phyloP scores from a whole-genome alignment of 2,113 vertebrate genomes.

The Pelecanus crispus region DNA sequence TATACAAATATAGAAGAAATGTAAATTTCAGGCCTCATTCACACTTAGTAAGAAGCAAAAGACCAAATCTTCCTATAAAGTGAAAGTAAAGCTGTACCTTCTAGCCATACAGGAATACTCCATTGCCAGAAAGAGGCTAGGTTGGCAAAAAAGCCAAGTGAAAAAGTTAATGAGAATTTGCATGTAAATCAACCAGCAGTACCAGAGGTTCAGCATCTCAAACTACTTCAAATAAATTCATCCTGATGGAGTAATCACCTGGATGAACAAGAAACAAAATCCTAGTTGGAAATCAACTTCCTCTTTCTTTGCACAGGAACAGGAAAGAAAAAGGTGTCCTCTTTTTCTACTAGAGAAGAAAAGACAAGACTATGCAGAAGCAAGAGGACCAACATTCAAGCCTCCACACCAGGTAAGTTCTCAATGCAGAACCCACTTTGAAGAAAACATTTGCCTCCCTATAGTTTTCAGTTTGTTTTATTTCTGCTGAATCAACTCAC shows the following conservation, averaged over 20 bases:
- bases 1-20: not conserved
- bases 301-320: not conserved
- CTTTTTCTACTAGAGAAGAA: not conserved
- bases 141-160: not conserved
- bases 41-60: not conserved
- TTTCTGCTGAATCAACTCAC: not conserved
- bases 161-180: not conserved
- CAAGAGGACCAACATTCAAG: not conserved
- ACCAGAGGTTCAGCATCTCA: not conserved
- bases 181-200: not conserved
- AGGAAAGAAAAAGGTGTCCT: not conserved
- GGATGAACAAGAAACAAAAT: not conserved
- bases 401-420: not conserved
- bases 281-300: not conserved
- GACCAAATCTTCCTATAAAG: not conserved
- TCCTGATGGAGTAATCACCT: not conserved
- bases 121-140: not conserved
- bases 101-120: not conserved
- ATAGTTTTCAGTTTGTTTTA: not conserved
- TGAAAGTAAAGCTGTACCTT: not conserved
- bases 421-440: not conserved
- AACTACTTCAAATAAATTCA: not conserved
- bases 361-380: not conserved
- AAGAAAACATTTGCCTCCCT: not conserved
- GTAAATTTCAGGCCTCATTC: not conserved